These are phyloP conservation scores for Stenurella melanura DNA, from an alignment of 2,888 invertebrate genomes.

Conservation along the genomic window DNA sequence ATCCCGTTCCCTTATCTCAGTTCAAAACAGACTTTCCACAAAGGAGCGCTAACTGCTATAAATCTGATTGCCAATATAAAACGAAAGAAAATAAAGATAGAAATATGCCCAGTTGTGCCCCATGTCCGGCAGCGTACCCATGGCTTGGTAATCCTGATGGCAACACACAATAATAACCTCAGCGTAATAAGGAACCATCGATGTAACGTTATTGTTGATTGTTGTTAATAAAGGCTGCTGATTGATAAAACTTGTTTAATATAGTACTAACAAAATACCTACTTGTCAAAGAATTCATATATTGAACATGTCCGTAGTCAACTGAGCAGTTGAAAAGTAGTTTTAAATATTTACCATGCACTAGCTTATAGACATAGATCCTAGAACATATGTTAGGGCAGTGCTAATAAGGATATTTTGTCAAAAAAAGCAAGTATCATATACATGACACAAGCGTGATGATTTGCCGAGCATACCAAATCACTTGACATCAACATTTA, in stretches of 20 bases:
- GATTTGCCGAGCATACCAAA: too few relatives aligned
- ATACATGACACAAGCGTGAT: too few relatives aligned
- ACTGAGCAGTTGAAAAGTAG: too few relatives aligned
- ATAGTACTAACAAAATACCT: too few relatives aligned
- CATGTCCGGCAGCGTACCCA: constrained; percentile 72
- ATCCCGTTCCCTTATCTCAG: constrained; percentile 66
- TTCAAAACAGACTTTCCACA: constrained; percentile 55
- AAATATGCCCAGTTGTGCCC: constrained; percentile 70
- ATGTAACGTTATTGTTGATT: background rate
- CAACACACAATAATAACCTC: background rate
- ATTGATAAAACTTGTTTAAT: background rate
- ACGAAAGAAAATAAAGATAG: constrained; percentile 59
- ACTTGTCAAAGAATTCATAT: too few relatives aligned
- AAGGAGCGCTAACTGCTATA: constrained; percentile 52
- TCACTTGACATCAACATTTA: too few relatives aligned
- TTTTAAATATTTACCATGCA: too few relatives aligned
- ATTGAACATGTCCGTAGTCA: too few relatives aligned
- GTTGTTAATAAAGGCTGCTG: background rate
- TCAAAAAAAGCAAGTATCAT: too few relatives aligned
- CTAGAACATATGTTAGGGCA: too few relatives aligned
- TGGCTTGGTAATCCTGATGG: constrained; percentile 73
- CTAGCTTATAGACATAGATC: too few relatives aligned
- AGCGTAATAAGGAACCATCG: background rate
- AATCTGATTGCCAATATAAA: constrained; percentile 60
- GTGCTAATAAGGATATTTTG: too few relatives aligned